These are phyloP conservation scores for Prionailurus viverrinus DNA, from an alignment of 2,113 vertebrate genomes.

Conservation along the genomic window DNA sequence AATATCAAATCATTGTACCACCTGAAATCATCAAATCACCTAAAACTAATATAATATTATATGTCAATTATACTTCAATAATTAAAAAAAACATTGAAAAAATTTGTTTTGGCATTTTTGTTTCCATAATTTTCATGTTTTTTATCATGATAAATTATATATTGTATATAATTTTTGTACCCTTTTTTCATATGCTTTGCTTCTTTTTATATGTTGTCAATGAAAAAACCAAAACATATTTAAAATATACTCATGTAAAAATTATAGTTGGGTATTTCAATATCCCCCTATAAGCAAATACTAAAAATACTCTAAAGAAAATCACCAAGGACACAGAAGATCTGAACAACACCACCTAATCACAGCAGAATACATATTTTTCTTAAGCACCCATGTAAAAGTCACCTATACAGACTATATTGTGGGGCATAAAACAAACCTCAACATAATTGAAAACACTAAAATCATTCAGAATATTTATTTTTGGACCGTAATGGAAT, in stretches of 20 bases:
- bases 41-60: not conserved
- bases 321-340: not conserved
- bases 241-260: not conserved
- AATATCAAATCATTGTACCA: not conserved
- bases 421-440: not conserved
- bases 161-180: not conserved
- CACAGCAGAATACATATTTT: not conserved
- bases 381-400: not conserved
- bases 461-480: not conserved
- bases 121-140: not conserved
- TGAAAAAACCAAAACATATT: not conserved
- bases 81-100: not conserved
- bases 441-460: not conserved
- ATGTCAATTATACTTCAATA: not conserved
- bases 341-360: not conserved
- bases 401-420: not conserved
- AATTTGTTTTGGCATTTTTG: not conserved
- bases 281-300: not conserved
- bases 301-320: not conserved
- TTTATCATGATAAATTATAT: not conserved
- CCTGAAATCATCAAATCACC: not conserved
- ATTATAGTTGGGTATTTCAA: not conserved
- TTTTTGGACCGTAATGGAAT: not conserved
- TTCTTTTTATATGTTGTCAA: conserved; percentile 4
- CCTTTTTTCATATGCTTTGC: not conserved